Percentiles rank a stretch among this genome's conserved stretches.
Evolutionary conservation across 1,140 invertebrate genomes (phyloP).

Genomic region (Anthonomus grandis): DNA sequence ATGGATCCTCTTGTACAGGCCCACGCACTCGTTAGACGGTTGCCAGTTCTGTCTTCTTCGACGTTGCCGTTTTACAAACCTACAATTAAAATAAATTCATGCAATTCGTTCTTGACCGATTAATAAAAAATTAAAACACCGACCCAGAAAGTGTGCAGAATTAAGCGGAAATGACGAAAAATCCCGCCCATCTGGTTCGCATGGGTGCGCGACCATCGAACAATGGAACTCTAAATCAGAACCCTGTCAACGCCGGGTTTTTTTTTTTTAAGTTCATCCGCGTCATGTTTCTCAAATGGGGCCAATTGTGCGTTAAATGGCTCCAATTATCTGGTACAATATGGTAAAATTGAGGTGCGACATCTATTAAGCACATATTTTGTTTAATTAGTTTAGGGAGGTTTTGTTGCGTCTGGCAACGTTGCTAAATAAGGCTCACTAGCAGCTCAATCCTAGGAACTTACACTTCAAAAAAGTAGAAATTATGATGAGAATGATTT

Average conservation of each 20-base stretch:
- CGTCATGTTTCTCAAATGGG: slow-evolving; percentile 30
- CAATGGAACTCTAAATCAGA: slow-evolving; percentile 40
- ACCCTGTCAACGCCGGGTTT: slow-evolving; percentile 29
- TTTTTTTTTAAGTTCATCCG: slow-evolving; percentile 24
- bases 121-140: no score
- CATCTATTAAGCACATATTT: no score
- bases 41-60: slow-evolving; percentile 42
- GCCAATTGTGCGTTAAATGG: neutral
- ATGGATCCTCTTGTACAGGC: slow-evolving; percentile 64
- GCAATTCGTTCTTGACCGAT: no score
- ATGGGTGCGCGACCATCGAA: slow-evolving; percentile 37
- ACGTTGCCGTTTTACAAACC: slow-evolving; percentile 37
- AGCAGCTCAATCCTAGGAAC: no score
- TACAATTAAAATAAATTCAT: no score
- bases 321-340: no score
- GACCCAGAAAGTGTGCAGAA: slow-evolving; percentile 28
- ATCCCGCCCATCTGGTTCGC: slow-evolving; percentile 37
- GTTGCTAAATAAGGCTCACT: no score
- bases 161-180: slow-evolving; percentile 35
- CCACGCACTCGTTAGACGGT: slow-evolving; percentile 57
- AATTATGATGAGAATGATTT: no score
- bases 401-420: no score
- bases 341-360: no score
- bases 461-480: no score
- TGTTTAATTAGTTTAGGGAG: no score